phyloP scores from a whole-genome alignment of 64 coral and sea anemone species.

The Pocillopora damicornis region DNA sequence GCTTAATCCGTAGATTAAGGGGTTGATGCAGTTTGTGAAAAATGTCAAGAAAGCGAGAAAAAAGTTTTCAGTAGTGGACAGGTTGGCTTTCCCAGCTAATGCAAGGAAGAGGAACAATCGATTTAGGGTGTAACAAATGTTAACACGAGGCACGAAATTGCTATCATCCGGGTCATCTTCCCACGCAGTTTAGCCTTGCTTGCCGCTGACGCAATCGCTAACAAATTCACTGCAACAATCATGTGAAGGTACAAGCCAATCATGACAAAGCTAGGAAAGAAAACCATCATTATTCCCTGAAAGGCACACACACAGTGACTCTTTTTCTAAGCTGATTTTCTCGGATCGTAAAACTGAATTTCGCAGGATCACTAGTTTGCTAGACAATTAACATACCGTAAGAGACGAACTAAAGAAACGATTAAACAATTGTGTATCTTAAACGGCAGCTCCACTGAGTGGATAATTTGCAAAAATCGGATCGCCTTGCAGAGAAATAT shows the following conservation, averaged over 20 bases:
- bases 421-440: too few species aligned
- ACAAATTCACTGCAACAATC: neutral
- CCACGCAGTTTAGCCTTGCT: conserved; percentile 6
- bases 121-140: conserved; percentile 32
- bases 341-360: neutral
- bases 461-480: too few species aligned
- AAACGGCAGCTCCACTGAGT: too few species aligned
- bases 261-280: conserved; percentile 31
- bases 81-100: neutral
- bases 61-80: neutral
- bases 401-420: too few species aligned
- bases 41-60: conserved; percentile 9
- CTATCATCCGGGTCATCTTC: conserved; percentile 20
- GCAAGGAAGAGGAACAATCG: conserved; percentile 10
- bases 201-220: neutral
- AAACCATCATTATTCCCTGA: neutral
- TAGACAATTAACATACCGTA: too few species aligned
- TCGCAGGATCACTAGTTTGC: neutral
- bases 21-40: conserved; percentile 32
- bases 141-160: neutral
- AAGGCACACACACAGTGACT: neutral
- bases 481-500: too few species aligned
- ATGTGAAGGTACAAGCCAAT: conserved; percentile 50
- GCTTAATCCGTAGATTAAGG: conserved; percentile 42
- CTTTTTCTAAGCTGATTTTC: neutral